Evolutionary conservation across 2,113 vertebrate genomes (phyloP).

Genomic region (Saguinus midas): DNA sequence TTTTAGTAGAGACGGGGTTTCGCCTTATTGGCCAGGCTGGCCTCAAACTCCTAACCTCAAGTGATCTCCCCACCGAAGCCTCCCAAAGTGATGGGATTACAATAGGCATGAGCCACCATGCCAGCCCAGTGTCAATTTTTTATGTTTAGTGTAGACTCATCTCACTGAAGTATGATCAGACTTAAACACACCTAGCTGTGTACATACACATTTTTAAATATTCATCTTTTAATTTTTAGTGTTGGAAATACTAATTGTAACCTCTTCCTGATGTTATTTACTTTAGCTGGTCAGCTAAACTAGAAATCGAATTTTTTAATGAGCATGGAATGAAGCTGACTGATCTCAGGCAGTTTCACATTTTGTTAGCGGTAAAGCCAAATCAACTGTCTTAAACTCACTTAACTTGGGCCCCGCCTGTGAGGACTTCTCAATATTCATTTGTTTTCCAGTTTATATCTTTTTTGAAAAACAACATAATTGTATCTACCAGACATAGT

Average conservation of each 20-base stretch:
- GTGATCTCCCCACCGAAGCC: too few relatives aligned
- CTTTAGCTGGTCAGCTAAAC: background rate
- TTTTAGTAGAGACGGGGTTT: too few relatives aligned
- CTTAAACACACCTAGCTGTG: background rate
- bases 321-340: background rate
- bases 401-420: background rate
- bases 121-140: background rate
- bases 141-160: background rate
- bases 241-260: background rate
- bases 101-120: too few relatives aligned
- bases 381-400: background rate
- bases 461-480: constrained; percentile 3
- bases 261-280: background rate
- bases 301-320: background rate
- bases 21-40: too few relatives aligned
- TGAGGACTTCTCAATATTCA: background rate
- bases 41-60: too few relatives aligned
- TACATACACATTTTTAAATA: background rate
- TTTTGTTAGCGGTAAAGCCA: background rate
- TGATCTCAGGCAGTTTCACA: background rate
- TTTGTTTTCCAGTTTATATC: background rate
- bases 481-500: background rate
- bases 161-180: background rate
- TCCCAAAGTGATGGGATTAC: too few relatives aligned
- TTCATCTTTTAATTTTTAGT: background rate